Evolutionary conservation across 2,888 invertebrate species (phyloP), one percentile per base, ranked within the genome.

Genomic region (Yponomeuta cagnagella): DNA sequence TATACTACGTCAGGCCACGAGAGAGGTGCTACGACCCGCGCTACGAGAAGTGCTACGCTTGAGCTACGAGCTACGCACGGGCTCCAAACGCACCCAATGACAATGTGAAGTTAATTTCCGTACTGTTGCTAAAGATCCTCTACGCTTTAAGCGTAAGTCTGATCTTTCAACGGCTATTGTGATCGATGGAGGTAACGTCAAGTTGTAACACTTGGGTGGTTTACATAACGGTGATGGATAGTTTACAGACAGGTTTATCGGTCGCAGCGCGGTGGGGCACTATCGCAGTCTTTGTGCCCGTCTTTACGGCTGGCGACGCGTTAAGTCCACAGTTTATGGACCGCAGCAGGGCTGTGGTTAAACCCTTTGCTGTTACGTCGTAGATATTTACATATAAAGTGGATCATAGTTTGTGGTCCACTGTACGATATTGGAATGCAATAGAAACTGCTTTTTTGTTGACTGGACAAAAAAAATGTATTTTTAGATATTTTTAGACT

Each of bases 321-420:
- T 67, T 68, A 43, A 68, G 10, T 68, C 43, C 1, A 48, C 48
- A 15, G 70, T 72, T 74, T 72, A 72, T 74, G 75, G 76, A 73
- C 67, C 69, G 64, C 52, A 58, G 52, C 52, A 52, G 15, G 2
- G 15, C 52, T 12, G 52, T 58, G 52, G 52, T 15, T 58, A 58
- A 58, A 5, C 52, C 68, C n/a, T 43, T 48, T 12, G 30, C 31
- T 15, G 64, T 37, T 15, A 9, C 68, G 68, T 43, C 5, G 37
- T 68, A 43, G 5, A 43, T 43, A 73, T 52, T 74, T 73, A 73
- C 73, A 75, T 72, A 74, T 72, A 70, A 74, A 58, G 52, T 58
- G 52, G 15, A 15, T 12, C 52, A 52, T 12, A 58, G 52, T 15
- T 58, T 58, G 52, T 2, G 15, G 15, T 58, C 15, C 15, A 58